Evolutionary conservation across 2,888 invertebrate genomes (phyloP).

Genomic region (Lamproptera curius): DNA sequence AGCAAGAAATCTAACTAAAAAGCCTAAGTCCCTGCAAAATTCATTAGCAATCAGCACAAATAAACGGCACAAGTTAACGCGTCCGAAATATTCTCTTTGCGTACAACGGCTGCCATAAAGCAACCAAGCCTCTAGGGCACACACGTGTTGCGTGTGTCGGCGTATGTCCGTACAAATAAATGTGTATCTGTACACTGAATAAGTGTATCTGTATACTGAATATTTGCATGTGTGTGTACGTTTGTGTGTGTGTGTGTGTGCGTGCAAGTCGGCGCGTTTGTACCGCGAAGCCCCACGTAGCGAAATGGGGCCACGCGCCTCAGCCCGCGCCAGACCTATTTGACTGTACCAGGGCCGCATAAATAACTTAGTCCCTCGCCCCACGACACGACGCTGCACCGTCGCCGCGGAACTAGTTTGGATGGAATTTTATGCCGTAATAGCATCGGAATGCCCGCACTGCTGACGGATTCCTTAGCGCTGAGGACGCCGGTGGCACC

Average conservation of each 20-base stretch:
- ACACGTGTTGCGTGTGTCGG: too few relatives aligned
- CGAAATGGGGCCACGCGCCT: conserved; percentile 48
- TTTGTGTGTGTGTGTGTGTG: conserved; percentile 2
- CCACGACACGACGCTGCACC: neutral
- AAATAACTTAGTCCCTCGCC: conserved; percentile 13
- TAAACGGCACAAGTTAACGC: too few relatives aligned
- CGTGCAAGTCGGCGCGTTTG: conserved; percentile 26
- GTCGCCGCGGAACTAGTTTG: neutral
- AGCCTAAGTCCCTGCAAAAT: too few relatives aligned
- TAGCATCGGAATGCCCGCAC: neutral
- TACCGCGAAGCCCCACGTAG: conserved; percentile 50
- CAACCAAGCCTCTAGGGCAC: too few relatives aligned
- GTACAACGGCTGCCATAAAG: too few relatives aligned
- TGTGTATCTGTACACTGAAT: too few relatives aligned
- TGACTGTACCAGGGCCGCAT: conserved; percentile 24
- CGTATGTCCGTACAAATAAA: too few relatives aligned
- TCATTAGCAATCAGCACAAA: too few relatives aligned
- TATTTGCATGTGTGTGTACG: conserved; percentile 1
- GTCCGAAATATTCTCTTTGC: too few relatives aligned
- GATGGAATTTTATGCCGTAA: neutral
- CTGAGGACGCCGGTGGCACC: too few relatives aligned
- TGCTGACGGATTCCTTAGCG: neutral
- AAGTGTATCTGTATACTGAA: too few relatives aligned
- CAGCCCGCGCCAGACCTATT: conserved; percentile 33
- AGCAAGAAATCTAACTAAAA: too few relatives aligned